phyloP scores from a whole-genome alignment of 2,888 invertebrate genomes.

The Sturmia bella region DNA sequence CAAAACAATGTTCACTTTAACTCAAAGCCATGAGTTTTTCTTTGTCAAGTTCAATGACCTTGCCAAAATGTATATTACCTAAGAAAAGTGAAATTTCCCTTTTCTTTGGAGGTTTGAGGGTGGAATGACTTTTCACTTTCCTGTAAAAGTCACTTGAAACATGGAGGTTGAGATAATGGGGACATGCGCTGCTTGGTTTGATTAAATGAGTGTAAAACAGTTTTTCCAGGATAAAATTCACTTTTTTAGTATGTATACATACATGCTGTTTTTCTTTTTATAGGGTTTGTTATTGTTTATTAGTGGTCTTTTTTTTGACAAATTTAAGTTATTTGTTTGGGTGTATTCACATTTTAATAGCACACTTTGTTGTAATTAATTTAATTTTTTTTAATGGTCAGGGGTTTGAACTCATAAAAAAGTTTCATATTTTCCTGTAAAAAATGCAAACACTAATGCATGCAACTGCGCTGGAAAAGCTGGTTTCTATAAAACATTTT shows the following conservation, averaged over 20 bases:
- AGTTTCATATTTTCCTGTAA: too few relatives aligned
- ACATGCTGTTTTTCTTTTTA: not conserved
- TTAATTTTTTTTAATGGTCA: too few relatives aligned
- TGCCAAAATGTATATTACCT: constrained; percentile 57
- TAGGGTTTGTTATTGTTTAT: constrained; percentile 23
- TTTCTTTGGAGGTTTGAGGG: constrained; percentile 30
- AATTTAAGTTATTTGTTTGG: too few relatives aligned
- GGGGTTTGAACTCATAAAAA: too few relatives aligned
- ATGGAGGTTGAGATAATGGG: constrained; percentile 22
- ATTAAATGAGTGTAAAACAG: not conserved
- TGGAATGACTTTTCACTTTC: constrained; percentile 41
- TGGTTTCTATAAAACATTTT: too few relatives aligned
- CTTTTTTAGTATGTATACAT: not conserved
- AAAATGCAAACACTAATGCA: too few relatives aligned
- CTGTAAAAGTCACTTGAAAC: constrained; percentile 2
- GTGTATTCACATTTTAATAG: too few relatives aligned
- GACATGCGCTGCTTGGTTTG: constrained; percentile 60
- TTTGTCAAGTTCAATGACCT: constrained; percentile 66
- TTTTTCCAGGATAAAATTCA: constrained; percentile 18
- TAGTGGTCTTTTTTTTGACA: too few relatives aligned
- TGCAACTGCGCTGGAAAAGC: too few relatives aligned
- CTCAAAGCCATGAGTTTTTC: constrained; percentile 60
- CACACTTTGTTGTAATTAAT: too few relatives aligned
- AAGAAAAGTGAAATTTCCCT: constrained; percentile 61
- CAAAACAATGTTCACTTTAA: not conserved